Evolutionary conservation across 1,140 invertebrate species (phyloP).

Genomic region (Drosophila navojoa): DNA sequence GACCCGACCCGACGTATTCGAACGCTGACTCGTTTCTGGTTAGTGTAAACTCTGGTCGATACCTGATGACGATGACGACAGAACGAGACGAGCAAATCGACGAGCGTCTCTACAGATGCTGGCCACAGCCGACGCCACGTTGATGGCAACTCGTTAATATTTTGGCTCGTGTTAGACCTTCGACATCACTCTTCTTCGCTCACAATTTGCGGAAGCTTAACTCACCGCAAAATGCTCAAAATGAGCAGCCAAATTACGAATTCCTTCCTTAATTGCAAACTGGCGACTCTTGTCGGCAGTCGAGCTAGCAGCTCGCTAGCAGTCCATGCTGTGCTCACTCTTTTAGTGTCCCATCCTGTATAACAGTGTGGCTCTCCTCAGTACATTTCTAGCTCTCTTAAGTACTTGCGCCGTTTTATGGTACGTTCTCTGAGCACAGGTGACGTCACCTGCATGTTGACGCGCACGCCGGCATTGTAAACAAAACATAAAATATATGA

Average conservation of each 20-base stretch:
- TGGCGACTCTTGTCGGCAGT: neutral
- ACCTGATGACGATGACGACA: constrained; percentile 44
- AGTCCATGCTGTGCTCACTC: constrained; percentile 6
- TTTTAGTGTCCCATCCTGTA: constrained; percentile 15
- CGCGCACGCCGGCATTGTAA: constrained; percentile 73
- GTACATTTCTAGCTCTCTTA: constrained; percentile 41
- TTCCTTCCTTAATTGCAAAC: constrained; percentile 75
- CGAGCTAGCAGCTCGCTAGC: too few species aligned
- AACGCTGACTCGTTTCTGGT: constrained; percentile 83
- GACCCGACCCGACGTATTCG: constrained; percentile 78
- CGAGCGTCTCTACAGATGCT: constrained; percentile 19
- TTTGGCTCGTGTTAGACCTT: constrained; percentile 13
- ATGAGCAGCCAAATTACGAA: constrained; percentile 77
- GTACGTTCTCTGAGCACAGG: constrained; percentile 25
- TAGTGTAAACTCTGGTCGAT: constrained; percentile 52
- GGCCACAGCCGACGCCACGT: constrained; percentile 38
- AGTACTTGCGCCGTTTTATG: constrained; percentile 43
- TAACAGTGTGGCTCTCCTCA: constrained; percentile 16
- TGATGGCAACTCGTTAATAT: constrained; percentile 12
- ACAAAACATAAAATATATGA: constrained; percentile 77
- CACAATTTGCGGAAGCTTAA: constrained; percentile 61
- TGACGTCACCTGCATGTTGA: constrained; percentile 50
- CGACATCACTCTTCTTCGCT: constrained; percentile 23
- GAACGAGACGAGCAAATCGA: constrained; percentile 21
- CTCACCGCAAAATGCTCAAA: constrained; percentile 72